Percentiles rank a stretch among this genome's conserved stretches.
Conservation (phyloP, 2,888 invertebrate genomes). For the Ennomos fuscantarius region DNA sequence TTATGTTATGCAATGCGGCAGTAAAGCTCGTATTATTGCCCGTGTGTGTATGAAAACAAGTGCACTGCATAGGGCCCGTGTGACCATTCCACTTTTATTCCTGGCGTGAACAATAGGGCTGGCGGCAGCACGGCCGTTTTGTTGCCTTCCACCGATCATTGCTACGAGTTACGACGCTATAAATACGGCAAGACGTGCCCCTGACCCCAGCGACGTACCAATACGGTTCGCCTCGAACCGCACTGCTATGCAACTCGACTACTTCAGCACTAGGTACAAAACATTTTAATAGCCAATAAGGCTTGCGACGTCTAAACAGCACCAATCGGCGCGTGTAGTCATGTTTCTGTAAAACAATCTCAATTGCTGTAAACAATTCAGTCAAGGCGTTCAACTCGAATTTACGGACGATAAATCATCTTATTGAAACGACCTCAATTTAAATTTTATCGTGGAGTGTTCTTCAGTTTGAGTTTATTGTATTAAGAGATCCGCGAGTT, state of each 20-base stretch:
- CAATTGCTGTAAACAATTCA: constrained; percentile 40
- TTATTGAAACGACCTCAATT: constrained; percentile 42
- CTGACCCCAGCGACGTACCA: constrained; percentile 62
- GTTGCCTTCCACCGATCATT: constrained; percentile 72
- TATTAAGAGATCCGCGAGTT: constrained; percentile 48
- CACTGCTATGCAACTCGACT: constrained; percentile 38
- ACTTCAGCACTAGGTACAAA: constrained; percentile 26
- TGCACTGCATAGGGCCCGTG: constrained; percentile 60
- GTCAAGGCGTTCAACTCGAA: constrained; percentile 39
- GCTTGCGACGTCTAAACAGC: constrained; percentile 30
- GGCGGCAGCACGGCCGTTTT: constrained; percentile 65
- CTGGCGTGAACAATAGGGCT: constrained; percentile 76
- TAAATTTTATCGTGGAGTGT: constrained; percentile 22
- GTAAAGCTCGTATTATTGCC: constrained; percentile 61
- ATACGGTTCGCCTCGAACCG: constrained; percentile 35
- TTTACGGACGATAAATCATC: constrained; percentile 43
- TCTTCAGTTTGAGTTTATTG: constrained; percentile 27
- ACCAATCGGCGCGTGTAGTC: constrained; percentile 25
- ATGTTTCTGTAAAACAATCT: constrained; percentile 37
- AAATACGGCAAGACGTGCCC: constrained; percentile 79
- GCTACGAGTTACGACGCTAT: constrained; percentile 80
- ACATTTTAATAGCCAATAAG: constrained; percentile 28
- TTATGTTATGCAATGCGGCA: constrained; percentile 62
- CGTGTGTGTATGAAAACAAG: constrained; percentile 60
- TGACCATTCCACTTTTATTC: constrained; percentile 71